Evolutionary conservation across 2,113 vertebrate species (phyloP).

Genomic region (Argyrosomus japonicus): DNA sequence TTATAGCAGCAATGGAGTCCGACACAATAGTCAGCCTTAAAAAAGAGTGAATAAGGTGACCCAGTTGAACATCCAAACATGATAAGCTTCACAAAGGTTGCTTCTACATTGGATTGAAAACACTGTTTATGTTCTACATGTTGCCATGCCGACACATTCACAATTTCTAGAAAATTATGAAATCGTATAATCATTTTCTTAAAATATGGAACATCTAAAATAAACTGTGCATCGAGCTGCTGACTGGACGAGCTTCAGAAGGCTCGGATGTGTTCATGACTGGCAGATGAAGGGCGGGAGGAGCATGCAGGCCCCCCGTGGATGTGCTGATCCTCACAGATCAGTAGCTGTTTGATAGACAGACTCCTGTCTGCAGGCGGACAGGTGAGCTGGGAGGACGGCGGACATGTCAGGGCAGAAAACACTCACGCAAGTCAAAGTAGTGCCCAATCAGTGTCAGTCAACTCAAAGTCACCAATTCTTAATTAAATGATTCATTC

Average conservation of each 20-base stretch:
- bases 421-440: background rate
- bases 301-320: slow-evolving; percentile 5
- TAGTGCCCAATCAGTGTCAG: slow-evolving; percentile 1
- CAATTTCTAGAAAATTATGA: background rate
- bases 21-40: background rate
- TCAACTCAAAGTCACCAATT: background rate
- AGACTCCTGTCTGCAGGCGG: background rate
- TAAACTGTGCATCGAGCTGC: background rate
- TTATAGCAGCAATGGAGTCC: background rate
- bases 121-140: background rate
- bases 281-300: slow-evolving; percentile 22
- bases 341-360: slow-evolving; percentile 17
- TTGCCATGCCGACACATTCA: background rate
- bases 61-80: background rate
- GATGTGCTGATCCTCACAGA: slow-evolving; percentile 13
- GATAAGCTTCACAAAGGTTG: background rate
- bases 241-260: background rate
- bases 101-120: background rate
- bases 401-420: background rate
- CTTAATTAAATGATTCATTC: too few species aligned
- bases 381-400: slow-evolving; percentile 4
- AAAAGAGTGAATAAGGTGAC: background rate
- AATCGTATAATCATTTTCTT: background rate
- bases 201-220: background rate
- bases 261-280: slow-evolving; percentile 10